Conservation (phyloP, 2,888 invertebrate species). For the Lottia gigantea region DNA sequence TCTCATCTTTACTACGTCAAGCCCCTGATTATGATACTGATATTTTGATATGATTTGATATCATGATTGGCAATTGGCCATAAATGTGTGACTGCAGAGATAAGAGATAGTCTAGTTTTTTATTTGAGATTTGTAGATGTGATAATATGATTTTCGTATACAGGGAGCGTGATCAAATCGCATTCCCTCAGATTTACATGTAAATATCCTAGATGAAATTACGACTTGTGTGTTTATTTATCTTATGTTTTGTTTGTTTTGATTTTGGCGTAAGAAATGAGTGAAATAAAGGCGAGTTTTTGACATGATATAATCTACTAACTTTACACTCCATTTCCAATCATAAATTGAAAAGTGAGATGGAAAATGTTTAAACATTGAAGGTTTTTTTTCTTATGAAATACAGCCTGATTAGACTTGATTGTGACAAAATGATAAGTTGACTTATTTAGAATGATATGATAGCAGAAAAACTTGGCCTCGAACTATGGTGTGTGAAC, state of each 20-base stretch:
- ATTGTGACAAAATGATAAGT: no score
- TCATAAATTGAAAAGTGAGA: background rate
- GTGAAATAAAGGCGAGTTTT: slow-evolving; percentile 8
- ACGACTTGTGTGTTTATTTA: slow-evolving; percentile 5
- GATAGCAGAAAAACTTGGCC: no score
- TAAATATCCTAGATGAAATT: background rate
- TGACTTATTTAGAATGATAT: no score
- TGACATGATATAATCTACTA: slow-evolving; percentile 8
- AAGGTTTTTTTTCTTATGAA: no score
- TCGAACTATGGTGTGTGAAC: no score
- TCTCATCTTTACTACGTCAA: background rate
- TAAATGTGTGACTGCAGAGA: background rate
- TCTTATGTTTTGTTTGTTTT: slow-evolving; percentile 6
- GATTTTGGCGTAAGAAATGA: slow-evolving; percentile 2
- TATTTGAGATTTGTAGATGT: background rate
- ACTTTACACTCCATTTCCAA: slow-evolving; percentile 5
- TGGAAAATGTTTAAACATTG: background rate
- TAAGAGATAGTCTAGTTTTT: slow-evolving; percentile 3
- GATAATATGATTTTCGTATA: background rate
- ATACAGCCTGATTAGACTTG: no score
- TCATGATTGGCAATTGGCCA: slow-evolving; percentile 1
- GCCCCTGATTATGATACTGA: slow-evolving; percentile 4
- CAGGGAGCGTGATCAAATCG: background rate
- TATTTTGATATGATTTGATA: slow-evolving; percentile 3
- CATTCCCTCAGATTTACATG: slow-evolving; percentile 5